Evolutionary conservation across 1,140 invertebrate species (phyloP).

Genomic region (Watersipora subatra): DNA sequence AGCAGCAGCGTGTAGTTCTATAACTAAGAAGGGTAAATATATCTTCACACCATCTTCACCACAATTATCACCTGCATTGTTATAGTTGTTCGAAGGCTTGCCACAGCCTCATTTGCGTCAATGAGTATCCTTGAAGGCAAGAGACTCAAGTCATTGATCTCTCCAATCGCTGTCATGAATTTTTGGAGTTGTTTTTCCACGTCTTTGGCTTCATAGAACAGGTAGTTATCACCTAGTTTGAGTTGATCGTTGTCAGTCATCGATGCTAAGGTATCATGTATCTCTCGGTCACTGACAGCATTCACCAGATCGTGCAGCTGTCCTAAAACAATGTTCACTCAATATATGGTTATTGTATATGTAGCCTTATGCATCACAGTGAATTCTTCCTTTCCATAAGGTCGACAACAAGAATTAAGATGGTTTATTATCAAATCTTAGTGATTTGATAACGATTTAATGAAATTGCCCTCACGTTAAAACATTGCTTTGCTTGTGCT

Average conservation of each 20-base stretch:
- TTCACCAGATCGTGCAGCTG: background rate
- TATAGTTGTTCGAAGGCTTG: background rate
- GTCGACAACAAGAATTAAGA: too few species aligned
- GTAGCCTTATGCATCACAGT: too few species aligned
- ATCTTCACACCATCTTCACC: too few species aligned
- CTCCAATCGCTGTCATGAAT: background rate
- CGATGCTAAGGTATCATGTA: background rate
- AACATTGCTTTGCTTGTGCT: too few species aligned
- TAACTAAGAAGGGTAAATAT: too few species aligned
- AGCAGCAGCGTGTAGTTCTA: too few species aligned
- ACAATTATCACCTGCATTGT: background rate
- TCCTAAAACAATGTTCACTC: background rate
- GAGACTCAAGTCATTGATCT: background rate
- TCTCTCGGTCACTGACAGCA: background rate
- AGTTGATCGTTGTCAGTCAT: background rate
- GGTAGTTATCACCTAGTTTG: background rate
- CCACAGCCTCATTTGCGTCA: background rate
- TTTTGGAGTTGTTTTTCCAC: background rate
- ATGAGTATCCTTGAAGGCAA: background rate
- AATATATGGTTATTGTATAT: too few species aligned
- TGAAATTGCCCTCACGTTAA: too few species aligned
- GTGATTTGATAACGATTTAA: too few species aligned
- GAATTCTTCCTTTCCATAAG: too few species aligned
- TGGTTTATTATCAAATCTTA: too few species aligned
- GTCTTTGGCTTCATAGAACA: background rate